Conservation (phyloP, 2,113 vertebrate species). For the Girardinichthys multiradiatus region DNA sequence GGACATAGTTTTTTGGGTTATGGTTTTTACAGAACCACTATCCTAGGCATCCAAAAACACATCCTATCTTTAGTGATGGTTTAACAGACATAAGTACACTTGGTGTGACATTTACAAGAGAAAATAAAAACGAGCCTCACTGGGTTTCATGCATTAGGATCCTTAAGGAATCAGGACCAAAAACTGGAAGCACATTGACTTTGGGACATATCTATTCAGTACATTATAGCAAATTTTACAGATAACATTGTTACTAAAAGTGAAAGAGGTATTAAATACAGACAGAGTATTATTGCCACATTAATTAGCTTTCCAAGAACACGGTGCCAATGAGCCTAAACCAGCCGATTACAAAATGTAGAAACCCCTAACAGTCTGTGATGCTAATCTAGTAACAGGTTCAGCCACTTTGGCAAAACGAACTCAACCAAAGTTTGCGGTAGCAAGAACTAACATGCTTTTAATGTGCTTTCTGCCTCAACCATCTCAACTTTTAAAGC, state of each 20-base stretch:
- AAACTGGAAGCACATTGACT: constrained; percentile 76
- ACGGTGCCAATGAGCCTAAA: constrained; percentile 39
- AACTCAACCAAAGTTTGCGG: constrained; percentile 1
- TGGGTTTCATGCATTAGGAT: constrained; percentile 75
- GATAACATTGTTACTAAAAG: constrained; percentile 54
- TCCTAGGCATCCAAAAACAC: constrained; percentile 24
- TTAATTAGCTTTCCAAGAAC: constrained; percentile 48
- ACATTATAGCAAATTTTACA: constrained; percentile 62
- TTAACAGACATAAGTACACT: constrained; percentile 78
- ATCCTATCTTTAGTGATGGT: constrained; percentile 54
- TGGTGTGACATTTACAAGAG: constrained; percentile 65
- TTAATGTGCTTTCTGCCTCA: constrained; percentile 36
- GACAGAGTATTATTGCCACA: constrained; percentile 75
- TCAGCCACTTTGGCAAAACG: constrained; percentile 32
- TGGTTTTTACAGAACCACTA: constrained; percentile 9
- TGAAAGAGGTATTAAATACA: constrained; percentile 65
- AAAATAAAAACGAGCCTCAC: constrained; percentile 30
- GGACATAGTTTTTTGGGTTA: constrained; percentile 14
- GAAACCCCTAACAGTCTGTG: constrained; percentile 68
- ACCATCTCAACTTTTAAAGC: constrained; percentile 24
- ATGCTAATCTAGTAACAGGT: constrained; percentile 41
- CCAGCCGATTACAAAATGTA: constrained; percentile 44
- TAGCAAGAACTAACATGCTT: constrained; percentile 33
- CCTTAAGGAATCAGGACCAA: constrained; percentile 59
- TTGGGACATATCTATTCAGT: constrained; percentile 64